A percentile compares a stretch with the other conserved stretches of the same genome.
Conservation (phyloP, 2,888 invertebrate species). For the Theretra japonica region DNA sequence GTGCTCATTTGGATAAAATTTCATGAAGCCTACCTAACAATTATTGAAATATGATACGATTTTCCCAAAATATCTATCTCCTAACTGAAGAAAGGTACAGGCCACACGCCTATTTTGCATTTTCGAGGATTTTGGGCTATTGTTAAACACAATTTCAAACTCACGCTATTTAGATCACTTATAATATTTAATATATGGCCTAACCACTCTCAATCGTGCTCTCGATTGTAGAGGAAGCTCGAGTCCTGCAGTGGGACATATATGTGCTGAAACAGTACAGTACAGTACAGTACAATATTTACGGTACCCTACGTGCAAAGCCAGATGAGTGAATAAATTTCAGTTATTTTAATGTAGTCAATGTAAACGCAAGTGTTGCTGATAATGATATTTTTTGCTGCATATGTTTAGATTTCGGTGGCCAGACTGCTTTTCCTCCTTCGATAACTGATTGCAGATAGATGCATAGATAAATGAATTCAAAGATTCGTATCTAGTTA, state of each 20-base stretch:
- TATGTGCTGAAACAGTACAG: no score
- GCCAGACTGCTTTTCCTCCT: slow-evolving; percentile 35
- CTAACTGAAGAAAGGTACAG: no score
- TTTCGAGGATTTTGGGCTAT: no score
- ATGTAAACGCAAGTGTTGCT: slow-evolving; percentile 49
- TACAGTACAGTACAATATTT: no score
- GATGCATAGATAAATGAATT: slow-evolving; percentile 14
- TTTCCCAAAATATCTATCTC: neutral
- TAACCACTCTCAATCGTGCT: no score
- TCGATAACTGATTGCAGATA: neutral
- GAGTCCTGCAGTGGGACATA: no score
- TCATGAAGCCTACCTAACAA: no score
- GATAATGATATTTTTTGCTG: slow-evolving; percentile 59
- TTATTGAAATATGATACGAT: neutral
- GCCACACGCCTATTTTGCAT: no score
- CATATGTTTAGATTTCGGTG: slow-evolving; percentile 49
- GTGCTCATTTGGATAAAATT: neutral
- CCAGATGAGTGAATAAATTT: slow-evolving; percentile 31
- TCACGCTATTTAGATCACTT: neutral
- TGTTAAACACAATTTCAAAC: no score
- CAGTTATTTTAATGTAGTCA: slow-evolving; percentile 34
- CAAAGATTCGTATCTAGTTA: slow-evolving; percentile 16
- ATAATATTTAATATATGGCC: no score
- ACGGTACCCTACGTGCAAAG: slow-evolving; percentile 2
- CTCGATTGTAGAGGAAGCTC: no score